Evolutionary conservation across 2,888 invertebrate species (phyloP), one percentile per base, ranked within the genome.

Genomic region (Empis stercorea): DNA sequence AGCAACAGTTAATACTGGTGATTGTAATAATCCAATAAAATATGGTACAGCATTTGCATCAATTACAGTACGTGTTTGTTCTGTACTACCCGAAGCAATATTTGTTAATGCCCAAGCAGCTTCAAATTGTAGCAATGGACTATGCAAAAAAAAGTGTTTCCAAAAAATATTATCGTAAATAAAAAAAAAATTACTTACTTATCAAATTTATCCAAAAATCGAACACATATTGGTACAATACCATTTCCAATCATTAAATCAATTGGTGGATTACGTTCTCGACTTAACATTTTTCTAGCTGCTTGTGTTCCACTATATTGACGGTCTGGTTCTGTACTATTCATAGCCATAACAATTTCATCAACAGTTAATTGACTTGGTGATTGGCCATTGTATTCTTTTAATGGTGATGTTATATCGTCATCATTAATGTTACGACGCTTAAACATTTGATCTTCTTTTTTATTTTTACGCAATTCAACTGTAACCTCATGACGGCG

Each of bases 31-130:
- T 0, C 71, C 63, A 17, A 93, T 78, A 45, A 99, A 77, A 49
- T 81, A 81, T 0, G 87, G 86, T 17, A 97, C 77, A 0, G 92
- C 94, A n/a, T 88, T 87, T 34, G 81, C 78, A 63, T 76, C 72
- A 4, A 96, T 82, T 1, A 96, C 93, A 15, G 83, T 81, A 56
- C 81, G 76, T 0, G 97, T 99, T 65, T 99, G 94, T 1, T 84
- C 84, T 0, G 87, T 80, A 0, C 88, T 88, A 10, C 97, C 97
- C 0, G 95, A 95, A 0, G 97, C 96, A 46, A 99, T 88, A 63
- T 97, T 97, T 23, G 97, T 99, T 47, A 99, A 71, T 0, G 94
- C 94, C 97, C 97, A 99, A 0, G 95, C 86, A 1, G 95, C 86
- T 71, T 97, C 97, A 71, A 97, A 97, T 66, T 96, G 89, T 1